Evolutionary conservation across 2,888 invertebrate species (phyloP).

Genomic region (Lasioglossum calceatum): DNA sequence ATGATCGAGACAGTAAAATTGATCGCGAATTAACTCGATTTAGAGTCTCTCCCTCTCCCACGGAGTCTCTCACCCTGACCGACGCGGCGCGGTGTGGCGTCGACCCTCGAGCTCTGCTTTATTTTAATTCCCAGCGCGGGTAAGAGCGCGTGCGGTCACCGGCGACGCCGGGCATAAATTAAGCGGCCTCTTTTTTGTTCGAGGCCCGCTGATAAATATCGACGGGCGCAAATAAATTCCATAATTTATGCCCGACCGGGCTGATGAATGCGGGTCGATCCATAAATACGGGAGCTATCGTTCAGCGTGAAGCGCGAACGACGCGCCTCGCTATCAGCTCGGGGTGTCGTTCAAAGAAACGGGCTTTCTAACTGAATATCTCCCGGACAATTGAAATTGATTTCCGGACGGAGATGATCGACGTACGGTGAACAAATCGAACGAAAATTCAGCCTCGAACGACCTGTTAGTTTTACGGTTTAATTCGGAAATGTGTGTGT

Average conservation of each 20-base stretch:
- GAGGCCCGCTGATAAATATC: constrained; percentile 48
- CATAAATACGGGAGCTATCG: constrained; percentile 34
- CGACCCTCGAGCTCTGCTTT: constrained; percentile 17
- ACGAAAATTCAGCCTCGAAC: not conserved
- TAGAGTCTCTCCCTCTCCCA: not conserved
- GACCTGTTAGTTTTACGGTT: not conserved
- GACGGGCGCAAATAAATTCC: constrained; percentile 54
- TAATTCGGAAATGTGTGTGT: not conserved
- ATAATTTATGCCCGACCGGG: constrained; percentile 52
- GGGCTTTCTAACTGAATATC: not conserved
- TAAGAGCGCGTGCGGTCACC: constrained; percentile 27
- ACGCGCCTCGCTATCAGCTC: not conserved
- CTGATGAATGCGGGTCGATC: constrained; percentile 38
- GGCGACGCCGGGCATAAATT: constrained; percentile 43
- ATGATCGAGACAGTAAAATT: constrained; percentile 7
- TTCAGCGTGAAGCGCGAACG: not conserved
- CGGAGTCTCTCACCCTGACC: not conserved
- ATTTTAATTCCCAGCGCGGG: constrained; percentile 46
- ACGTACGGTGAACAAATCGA: not conserved
- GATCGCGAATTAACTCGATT: constrained; percentile 36
- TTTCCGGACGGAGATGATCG: not conserved
- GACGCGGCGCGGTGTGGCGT: not conserved
- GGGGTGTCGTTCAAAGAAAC: not conserved
- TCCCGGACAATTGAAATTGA: not conserved
- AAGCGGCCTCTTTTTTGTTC: constrained; percentile 33